A percentile compares a stretch with the other conserved stretches of the same genome.
Conservation (phyloP, 37 sponge, comb jelly and placozoan genomes). For the Bolinopsis microptera region DNA sequence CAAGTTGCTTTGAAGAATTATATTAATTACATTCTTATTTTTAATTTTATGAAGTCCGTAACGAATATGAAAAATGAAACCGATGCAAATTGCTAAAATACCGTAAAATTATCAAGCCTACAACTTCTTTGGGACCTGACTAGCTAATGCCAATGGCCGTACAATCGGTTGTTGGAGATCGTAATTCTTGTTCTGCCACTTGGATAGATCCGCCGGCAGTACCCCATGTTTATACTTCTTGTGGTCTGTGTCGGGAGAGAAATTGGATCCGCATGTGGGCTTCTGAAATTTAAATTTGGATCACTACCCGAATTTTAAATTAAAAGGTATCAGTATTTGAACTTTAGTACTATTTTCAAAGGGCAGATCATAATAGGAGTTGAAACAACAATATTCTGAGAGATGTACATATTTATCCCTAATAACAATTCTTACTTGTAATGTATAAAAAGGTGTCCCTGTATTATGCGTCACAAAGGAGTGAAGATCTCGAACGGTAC, state of each 20-base stretch:
- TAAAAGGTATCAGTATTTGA: no score
- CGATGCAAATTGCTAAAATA: no score
- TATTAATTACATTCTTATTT: no score
- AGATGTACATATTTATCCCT: no score
- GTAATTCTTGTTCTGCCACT: slow-evolving; percentile 62
- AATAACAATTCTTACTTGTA: slow-evolving; percentile 21
- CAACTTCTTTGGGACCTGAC: background rate
- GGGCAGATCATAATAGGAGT: no score
- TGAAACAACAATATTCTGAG: no score
- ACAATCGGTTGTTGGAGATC: slow-evolving; percentile 1
- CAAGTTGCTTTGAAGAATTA: no score
- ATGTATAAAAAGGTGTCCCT: slow-evolving; percentile 4
- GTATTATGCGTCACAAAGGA: slow-evolving; percentile 61
- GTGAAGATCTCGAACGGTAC: background rate
- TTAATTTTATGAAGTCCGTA: no score
- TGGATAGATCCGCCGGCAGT: slow-evolving; percentile 25
- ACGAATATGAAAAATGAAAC: no score
- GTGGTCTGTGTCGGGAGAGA: slow-evolving; percentile 42
- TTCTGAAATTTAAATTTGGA: slow-evolving; percentile 65
- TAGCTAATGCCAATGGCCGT: background rate
- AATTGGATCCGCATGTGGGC: slow-evolving; percentile 42
- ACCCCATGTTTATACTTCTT: slow-evolving; percentile 63
- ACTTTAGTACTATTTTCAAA: no score
- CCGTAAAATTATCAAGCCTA: background rate
- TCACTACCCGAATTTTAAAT: no score